Base-by-base conservation (phyloP, 2,797 vertebrate species). In the Mormyrops boulengeri region DNA sequence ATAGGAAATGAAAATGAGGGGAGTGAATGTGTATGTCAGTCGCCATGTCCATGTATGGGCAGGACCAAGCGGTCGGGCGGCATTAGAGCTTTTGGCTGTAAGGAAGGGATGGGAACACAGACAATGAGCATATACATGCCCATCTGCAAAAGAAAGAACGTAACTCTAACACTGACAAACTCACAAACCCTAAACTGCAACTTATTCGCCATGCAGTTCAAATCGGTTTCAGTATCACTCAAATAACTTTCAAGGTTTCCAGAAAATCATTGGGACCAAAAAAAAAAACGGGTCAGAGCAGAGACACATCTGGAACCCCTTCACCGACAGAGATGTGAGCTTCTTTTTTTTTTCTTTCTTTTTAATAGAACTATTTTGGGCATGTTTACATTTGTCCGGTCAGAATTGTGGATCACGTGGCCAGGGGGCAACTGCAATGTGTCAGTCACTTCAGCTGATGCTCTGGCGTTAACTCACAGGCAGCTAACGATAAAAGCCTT, bases 21-120 rank as follows among this genome's bases (percentile, higher is more conserved):
- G 96, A 92, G 95, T 97, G 94, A 97, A 95, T 94, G 97, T 97
- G 95, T 97, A 97, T 96, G 95, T 96, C 96, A 97, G 97, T 96
- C 97, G 97, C 97, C 97, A 97, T 97, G 97, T 97, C 97, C 97
- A 97, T 97, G 97, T 97, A 96, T 97, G 95, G 97, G 97, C 96
- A 93, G 96, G 95, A 96, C 96, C 96, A 95, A 97, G 97, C 96
- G 96, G 97, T 97, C 96, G 97, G 97, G 96, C 96, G 95, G 97
- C 97, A 96, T 97, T 97, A 97, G 97, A 97, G 96, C 97, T 97
- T 97, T 97, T 97, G 95, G 97, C 97, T 97, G 97, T 97, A 97
- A 97, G 96, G 97, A 97, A 97, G 97, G 97, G 97, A 97, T 96
- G 96, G 96, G 97, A 96, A 97, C 96, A 97, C 96, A 97, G 95